Base-by-base conservation (phyloP, 2,888 invertebrate species). In the Pandemis corylana region DNA sequence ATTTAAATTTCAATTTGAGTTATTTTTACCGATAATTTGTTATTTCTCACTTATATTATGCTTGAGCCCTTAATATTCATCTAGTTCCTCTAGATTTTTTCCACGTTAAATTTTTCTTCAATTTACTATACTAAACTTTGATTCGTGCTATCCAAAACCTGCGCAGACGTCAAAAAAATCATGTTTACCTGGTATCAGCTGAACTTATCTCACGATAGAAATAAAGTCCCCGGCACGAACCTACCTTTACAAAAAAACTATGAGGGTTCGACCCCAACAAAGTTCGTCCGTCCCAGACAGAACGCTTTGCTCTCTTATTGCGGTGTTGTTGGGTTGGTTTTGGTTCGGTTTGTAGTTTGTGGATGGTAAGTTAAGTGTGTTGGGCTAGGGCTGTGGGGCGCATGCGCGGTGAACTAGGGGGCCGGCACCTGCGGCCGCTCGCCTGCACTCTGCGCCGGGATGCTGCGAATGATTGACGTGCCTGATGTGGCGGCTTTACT, bases 341-440 rank as follows among this genome's bases (percentile, higher is more conserved):
- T 82, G 59, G 76, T 44, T 15, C 73, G 76, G 66, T 66, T 64
- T 53, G 28, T 41, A 62, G 49, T 70, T 67, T 36, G 65, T 67
- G 36, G 72, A 68, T 71, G 67, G 80, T 71, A 81, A 75, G 59
- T 78, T 75, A 71, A 79, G 81, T 81, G 79, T 81, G 79, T 83
- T 78, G 76, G 79, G 68, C 46, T 56, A 36, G 80, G 76, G 79
- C 80, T 65, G 51, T 46, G 69, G 51, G 79, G 81, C 89, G 90
- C 90, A 85, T 87, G 90, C 89, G 88, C 80, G 79, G 77, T 89
- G 90, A 88, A 89, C 88, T 81, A 84, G 81, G 81, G 49, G 15
- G 83, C 78, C 80, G 80, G 80, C 87, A 87, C 87, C 86, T 83
- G 84, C 83, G 83, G 80, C 84, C 84, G 85, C 12, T 46, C 12